Evolutionary conservation across 2,888 invertebrate species (phyloP).

Genomic region (Chrysolina haemoptera): DNA sequence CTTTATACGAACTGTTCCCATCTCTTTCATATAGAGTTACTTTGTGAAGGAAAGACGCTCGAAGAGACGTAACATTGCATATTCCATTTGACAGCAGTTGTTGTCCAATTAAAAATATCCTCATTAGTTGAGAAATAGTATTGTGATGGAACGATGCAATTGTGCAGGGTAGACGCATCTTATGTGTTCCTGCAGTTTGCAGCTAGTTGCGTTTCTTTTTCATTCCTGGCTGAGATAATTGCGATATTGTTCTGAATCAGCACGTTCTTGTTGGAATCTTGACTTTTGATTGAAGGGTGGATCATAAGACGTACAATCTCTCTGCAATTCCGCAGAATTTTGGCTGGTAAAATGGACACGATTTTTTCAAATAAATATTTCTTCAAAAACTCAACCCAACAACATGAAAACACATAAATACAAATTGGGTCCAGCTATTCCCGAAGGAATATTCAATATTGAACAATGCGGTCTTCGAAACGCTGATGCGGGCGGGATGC

Average conservation of each 20-base stretch:
- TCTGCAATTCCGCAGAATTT: too few species aligned
- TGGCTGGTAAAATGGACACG: too few species aligned
- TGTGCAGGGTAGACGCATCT: slow-evolving; percentile 29
- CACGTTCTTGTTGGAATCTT: slow-evolving; percentile 29
- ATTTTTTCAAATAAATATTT: too few species aligned
- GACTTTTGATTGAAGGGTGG: not conserved
- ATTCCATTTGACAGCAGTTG: slow-evolving; percentile 54
- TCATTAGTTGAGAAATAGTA: slow-evolving; percentile 51
- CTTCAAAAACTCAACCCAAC: too few species aligned
- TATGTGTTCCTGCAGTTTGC: slow-evolving; percentile 29
- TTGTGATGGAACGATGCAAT: slow-evolving; percentile 48
- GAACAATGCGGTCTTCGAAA: too few species aligned
- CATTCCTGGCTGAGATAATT: slow-evolving; percentile 38
- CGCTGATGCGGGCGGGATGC: too few species aligned
- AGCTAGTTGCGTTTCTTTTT: slow-evolving; percentile 27
- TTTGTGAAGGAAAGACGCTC: slow-evolving; percentile 17
- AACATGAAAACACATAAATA: not conserved
- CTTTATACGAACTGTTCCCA: not conserved
- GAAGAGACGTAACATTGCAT: slow-evolving; percentile 38
- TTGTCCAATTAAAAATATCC: slow-evolving; percentile 55
- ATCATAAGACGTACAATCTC: not conserved
- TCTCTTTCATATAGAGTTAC: slow-evolving; percentile 8
- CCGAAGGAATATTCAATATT: too few species aligned
- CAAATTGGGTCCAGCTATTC: too few species aligned
- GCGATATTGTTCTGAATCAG: slow-evolving; percentile 43